A percentile compares a stretch with the other conserved stretches of the same genome.
Conservation (phyloP, 2,113 vertebrate genomes). For the Stigmatopora nigra region DNA sequence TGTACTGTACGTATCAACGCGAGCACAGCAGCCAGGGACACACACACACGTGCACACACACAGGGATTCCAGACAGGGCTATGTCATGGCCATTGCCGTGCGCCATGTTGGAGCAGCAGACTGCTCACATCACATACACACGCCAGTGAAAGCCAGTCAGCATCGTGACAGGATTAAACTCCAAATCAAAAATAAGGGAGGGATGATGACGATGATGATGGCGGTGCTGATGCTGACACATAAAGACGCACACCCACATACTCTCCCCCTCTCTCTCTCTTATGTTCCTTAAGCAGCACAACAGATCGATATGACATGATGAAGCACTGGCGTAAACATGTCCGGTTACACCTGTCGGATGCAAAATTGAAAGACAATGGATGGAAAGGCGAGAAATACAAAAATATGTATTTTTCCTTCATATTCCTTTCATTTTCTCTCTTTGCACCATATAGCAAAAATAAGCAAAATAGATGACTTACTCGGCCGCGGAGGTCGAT, state of each 20-base stretch:
- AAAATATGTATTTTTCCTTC: not conserved
- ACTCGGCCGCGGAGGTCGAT: conserved; percentile 39
- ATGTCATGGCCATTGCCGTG: conserved; percentile 55
- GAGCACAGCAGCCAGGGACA: not conserved
- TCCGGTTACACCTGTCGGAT: conserved; percentile 55
- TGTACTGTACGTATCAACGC: not conserved
- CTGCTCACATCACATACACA: conserved; percentile 58
- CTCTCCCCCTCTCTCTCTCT: not conserved
- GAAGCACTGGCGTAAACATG: conserved; percentile 42
- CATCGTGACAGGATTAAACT: conserved; percentile 4
- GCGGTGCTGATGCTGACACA: conserved; percentile 4
- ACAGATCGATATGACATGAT: conserved; percentile 50
- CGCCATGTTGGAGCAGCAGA: conserved; percentile 64
- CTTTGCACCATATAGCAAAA: not conserved
- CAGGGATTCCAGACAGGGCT: conserved; percentile 49
- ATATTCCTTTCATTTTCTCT: not conserved
- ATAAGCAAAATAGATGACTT: conserved; percentile 42
- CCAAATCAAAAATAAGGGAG: not conserved
- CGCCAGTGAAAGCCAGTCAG: conserved; percentile 12
- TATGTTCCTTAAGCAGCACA: conserved; percentile 2
- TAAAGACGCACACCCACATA: not conserved
- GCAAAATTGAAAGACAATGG: not conserved
- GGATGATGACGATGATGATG: conserved; percentile 6
- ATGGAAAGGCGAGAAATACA: not conserved
- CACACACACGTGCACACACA: not conserved